Percentiles rank a stretch among this genome's conserved stretches.
Evolutionary conservation across 2,113 vertebrate genomes (phyloP).

Genomic region (Cyprinodon variegatus): DNA sequence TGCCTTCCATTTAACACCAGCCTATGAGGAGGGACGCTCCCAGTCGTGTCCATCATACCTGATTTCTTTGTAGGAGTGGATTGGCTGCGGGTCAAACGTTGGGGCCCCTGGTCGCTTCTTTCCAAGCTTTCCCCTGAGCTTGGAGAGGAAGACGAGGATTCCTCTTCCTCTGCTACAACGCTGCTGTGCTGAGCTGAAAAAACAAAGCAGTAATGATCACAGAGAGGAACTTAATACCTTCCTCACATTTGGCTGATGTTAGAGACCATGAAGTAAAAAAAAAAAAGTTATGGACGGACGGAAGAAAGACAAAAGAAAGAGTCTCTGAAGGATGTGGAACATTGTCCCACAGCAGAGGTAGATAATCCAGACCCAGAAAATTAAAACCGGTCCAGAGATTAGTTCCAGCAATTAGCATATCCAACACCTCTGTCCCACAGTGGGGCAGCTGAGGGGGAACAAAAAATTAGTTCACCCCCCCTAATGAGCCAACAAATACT

Average conservation of each 20-base stretch:
- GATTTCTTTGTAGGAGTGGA: constrained; percentile 79
- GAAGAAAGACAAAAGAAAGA: no score
- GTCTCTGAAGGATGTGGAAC: no score
- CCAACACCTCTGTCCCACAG: no score
- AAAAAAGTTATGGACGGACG: no score
- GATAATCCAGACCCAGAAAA: no score
- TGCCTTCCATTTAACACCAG: neutral
- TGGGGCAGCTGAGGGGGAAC: no score
- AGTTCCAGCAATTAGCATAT: no score
- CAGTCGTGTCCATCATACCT: constrained; percentile 51
- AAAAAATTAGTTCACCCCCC: no score
- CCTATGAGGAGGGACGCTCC: neutral
- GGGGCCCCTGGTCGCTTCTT: constrained; percentile 75
- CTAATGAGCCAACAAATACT: neutral
- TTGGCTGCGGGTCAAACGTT: constrained; percentile 81
- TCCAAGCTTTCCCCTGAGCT: constrained; percentile 80
- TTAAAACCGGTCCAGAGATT: no score
- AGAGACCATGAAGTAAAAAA: no score
- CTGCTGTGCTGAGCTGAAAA: constrained; percentile 83
- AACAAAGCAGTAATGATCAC: neutral
- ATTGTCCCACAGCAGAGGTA: no score
- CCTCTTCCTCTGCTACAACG: constrained; percentile 82
- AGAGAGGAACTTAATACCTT: neutral
- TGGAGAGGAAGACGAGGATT: constrained; percentile 82
- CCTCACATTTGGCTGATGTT: no score